phyloP scores from a whole-genome alignment of 2,113 vertebrate species.

The Cromileptes altivelis region DNA sequence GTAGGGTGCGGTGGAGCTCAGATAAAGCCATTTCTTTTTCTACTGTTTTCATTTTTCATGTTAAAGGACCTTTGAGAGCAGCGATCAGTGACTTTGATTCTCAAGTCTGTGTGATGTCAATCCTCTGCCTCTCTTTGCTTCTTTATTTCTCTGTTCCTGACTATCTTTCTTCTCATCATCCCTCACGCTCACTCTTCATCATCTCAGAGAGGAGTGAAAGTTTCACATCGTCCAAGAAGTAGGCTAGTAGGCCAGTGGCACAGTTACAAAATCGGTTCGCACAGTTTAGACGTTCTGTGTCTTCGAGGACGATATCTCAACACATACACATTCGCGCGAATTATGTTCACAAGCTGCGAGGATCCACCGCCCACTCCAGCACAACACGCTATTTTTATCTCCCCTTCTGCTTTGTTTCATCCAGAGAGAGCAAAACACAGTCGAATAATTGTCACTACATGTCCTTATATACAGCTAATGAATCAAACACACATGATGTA shows the following conservation, averaged over 20 bases:
- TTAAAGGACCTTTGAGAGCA: neutral
- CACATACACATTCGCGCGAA: neutral
- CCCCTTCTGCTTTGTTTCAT: conserved; percentile 11
- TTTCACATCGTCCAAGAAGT: conserved; percentile 20
- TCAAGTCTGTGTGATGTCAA: neutral
- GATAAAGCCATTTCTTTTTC: neutral
- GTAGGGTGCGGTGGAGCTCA: conserved; percentile 7
- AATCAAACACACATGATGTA: neutral
- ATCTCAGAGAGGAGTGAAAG: neutral
- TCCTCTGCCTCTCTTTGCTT: neutral
- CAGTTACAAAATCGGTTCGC: neutral
- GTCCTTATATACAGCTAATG: neutral
- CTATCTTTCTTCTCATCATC: neutral
- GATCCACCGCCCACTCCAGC: conserved; percentile 33
- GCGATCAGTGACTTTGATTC: neutral
- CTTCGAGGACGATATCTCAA: neutral
- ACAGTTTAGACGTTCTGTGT: conserved; percentile 7
- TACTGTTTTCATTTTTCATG: neutral
- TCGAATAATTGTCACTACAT: conserved; percentile 1
- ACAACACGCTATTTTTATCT: conserved; percentile 53
- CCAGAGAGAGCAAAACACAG: conserved; percentile 3
- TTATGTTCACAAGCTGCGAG: conserved; percentile 10
- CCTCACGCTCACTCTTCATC: neutral
- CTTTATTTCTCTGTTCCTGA: neutral
- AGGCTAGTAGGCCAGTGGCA: conserved; percentile 42